Conservation (phyloP, 2,113 vertebrate species). For the Oncorhynchus masou region DNA sequence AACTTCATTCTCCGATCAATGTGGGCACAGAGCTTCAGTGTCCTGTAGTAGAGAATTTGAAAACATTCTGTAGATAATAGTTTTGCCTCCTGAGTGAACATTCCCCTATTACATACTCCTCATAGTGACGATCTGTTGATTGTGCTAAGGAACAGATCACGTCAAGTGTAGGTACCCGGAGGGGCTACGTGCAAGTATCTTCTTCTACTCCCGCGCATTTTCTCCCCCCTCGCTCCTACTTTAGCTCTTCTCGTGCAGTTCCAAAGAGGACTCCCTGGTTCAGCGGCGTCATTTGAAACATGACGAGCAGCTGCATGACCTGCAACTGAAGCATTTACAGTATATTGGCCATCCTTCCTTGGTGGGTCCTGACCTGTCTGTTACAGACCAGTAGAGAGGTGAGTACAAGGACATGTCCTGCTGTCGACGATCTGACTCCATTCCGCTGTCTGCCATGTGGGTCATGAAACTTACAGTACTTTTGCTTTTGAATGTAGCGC, state of each 20-base stretch:
- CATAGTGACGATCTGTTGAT: not conserved
- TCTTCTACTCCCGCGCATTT: not conserved
- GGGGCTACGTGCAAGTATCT: conserved; percentile 36
- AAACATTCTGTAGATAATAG: not conserved
- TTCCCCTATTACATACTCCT: not conserved
- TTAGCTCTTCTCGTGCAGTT: conserved; percentile 10
- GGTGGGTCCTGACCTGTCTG: conserved; percentile 6
- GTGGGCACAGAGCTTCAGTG: conserved; percentile 16
- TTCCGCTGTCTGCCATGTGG: not conserved
- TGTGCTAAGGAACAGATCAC: conserved; percentile 2
- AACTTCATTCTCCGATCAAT: no score
- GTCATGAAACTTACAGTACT: conserved; percentile 5
- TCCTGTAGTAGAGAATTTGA: not conserved
- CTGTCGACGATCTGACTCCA: not conserved
- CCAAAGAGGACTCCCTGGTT: not conserved
- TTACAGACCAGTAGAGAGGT: conserved; percentile 23
- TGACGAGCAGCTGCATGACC: not conserved
- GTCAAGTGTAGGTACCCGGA: conserved; percentile 11
- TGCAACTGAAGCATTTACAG: not conserved
- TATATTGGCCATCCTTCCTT: not conserved
- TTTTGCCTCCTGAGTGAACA: not conserved
- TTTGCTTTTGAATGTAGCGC: conserved; percentile 1
- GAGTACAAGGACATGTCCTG: conserved; percentile 27
- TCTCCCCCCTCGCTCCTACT: not conserved
- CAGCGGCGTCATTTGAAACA: not conserved